Conservation (phyloP, 2,888 invertebrate genomes). For the Amblyjoppa proteus region DNA sequence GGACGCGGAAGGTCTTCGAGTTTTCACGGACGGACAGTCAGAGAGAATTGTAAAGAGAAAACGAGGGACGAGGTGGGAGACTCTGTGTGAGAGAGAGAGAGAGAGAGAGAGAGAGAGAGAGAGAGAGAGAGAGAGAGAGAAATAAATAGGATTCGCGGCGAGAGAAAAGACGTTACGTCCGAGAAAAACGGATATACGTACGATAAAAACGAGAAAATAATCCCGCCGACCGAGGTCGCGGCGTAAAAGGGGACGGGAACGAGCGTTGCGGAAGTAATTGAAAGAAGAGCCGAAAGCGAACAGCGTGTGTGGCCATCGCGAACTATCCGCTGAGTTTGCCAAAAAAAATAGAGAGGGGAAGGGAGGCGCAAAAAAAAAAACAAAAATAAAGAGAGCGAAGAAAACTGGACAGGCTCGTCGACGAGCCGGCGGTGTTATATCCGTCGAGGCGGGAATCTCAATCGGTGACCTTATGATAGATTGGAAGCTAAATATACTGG, state of each 20-base stretch:
- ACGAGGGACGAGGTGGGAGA: neutral
- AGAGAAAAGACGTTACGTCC: neutral
- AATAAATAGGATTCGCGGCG: slow-evolving; percentile 6
- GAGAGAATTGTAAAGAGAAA: slow-evolving; percentile 21
- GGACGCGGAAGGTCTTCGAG: no score
- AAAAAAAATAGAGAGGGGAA: slow-evolving; percentile 11
- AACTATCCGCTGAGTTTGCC: neutral
- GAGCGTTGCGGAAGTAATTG: slow-evolving; percentile 15
- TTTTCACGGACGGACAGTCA: no score
- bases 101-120: neutral
- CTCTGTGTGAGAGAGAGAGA: no score
- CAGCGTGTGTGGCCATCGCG: neutral
- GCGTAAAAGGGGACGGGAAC: neutral
- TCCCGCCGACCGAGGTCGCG: neutral
- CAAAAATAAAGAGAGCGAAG: slow-evolving; percentile 10
- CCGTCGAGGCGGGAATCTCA: slow-evolving; percentile 24
- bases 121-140: neutral
- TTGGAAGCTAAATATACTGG: slow-evolving; percentile 41
- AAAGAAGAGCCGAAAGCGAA: slow-evolving; percentile 18
- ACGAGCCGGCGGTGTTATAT: slow-evolving; percentile 17
- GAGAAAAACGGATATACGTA: slow-evolving; percentile 7
- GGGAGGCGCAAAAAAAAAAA: slow-evolving; percentile 3
- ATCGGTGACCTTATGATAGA: slow-evolving; percentile 37
- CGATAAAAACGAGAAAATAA: slow-evolving; percentile 43
- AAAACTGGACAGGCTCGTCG: neutral